Conservation (phyloP, 2,797 vertebrate genomes). For the Denticeps clupeoides region DNA sequence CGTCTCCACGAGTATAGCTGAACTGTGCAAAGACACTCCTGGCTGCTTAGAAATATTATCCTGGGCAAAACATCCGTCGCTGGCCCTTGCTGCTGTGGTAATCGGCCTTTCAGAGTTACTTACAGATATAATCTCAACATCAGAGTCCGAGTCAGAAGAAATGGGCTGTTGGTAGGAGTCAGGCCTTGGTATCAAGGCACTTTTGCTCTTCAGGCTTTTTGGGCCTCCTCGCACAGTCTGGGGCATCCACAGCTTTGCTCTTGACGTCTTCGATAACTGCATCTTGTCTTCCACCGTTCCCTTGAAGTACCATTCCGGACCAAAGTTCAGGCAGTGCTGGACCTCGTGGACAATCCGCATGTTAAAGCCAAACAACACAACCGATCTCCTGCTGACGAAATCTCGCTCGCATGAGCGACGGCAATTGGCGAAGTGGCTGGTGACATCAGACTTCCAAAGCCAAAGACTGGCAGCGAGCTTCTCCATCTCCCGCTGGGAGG, state of each 20-base stretch:
- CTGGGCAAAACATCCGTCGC: slow-evolving; percentile 15
- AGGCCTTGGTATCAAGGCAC: slow-evolving; percentile 52
- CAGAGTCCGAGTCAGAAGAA: slow-evolving; percentile 57
- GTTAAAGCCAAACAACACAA: slow-evolving; percentile 85
- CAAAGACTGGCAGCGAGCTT: slow-evolving; percentile 85
- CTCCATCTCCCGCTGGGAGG: slow-evolving; percentile 76
- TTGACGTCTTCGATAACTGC: slow-evolving; percentile 54
- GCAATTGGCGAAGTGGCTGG: slow-evolving; percentile 81
- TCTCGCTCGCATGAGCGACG: slow-evolving; percentile 70
- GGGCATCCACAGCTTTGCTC: too few relatives aligned
- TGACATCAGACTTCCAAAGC: slow-evolving; percentile 94
- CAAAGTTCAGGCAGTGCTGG: slow-evolving; percentile 81
- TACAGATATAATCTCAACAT: slow-evolving; percentile 27
- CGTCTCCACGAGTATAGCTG: neutral
- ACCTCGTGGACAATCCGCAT: slow-evolving; percentile 84
- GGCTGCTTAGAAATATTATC: slow-evolving; percentile 11
- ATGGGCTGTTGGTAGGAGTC: slow-evolving; percentile 53
- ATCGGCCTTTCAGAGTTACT: slow-evolving; percentile 8
- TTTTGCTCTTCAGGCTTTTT: slow-evolving; percentile 70
- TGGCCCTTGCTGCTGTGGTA: slow-evolving; percentile 13
- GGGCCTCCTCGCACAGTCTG: too few relatives aligned
- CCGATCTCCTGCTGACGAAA: slow-evolving; percentile 68
- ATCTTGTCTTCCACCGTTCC: slow-evolving; percentile 54
- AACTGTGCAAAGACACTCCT: slow-evolving; percentile 9
- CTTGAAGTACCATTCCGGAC: slow-evolving; percentile 63